Percentiles rank a stretch among this genome's conserved stretches.
Evolutionary conservation across 2,113 vertebrate species (phyloP).

Genomic region (Ploceus nigricollis): DNA sequence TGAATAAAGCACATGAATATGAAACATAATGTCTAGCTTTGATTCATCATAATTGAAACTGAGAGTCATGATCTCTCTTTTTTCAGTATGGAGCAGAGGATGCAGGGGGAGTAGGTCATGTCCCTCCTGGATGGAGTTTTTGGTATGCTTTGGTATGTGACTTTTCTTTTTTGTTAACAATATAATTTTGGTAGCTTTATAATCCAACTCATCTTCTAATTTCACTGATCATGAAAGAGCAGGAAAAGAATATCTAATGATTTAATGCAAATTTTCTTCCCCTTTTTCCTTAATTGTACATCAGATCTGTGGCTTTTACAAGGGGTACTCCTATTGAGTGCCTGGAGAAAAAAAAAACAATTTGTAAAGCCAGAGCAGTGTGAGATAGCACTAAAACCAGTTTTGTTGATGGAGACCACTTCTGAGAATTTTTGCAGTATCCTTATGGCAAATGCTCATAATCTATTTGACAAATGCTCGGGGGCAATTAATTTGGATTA

Average conservation of each 20-base stretch:
- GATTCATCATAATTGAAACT: not conserved
- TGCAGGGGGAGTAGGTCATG: slow-evolving; percentile 87
- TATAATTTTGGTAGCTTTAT: not conserved
- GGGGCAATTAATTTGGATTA: not conserved
- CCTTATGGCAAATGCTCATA: not conserved
- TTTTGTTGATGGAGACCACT: not conserved
- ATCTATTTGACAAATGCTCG: not conserved
- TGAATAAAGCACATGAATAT: not conserved
- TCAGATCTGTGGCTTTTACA: not conserved
- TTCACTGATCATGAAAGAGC: not conserved
- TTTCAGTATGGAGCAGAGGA: slow-evolving; percentile 86
- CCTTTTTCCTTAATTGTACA: not conserved
- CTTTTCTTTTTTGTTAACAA: not conserved
- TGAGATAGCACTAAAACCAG: not conserved
- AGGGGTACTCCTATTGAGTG: not conserved
- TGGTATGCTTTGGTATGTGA: slow-evolving; percentile 93
- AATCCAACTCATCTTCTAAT: not conserved
- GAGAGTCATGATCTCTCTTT: not conserved
- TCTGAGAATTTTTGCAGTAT: not conserved
- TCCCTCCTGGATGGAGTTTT: slow-evolving; percentile 92
- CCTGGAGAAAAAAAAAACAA: fast-evolving
- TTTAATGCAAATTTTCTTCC: not conserved
- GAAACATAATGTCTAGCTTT: not conserved
- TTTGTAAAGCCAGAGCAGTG: not conserved
- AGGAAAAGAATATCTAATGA: not conserved